A percentile compares a stretch with the other conserved stretches of the same genome.
Conservation (phyloP, 2,113 vertebrate genomes). For the Phyllostomus discolor region DNA sequence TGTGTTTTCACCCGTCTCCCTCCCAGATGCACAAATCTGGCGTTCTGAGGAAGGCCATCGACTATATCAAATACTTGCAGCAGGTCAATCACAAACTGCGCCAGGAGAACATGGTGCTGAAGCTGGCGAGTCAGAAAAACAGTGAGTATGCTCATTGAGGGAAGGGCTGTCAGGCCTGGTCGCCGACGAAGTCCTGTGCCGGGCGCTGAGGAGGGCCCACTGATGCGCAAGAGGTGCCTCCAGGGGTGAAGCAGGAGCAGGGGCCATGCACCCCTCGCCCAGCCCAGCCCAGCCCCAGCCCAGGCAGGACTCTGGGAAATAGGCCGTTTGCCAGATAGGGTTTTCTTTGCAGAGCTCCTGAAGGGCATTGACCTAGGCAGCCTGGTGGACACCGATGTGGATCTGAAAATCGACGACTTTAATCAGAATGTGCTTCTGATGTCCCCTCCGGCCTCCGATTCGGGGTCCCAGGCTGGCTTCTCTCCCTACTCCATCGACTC, state of each 20-base stretch:
- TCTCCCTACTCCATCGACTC: constrained; percentile 97
- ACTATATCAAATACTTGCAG: constrained; percentile 98
- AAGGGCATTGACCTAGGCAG: constrained; percentile 86
- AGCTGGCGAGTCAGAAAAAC: constrained; percentile 95
- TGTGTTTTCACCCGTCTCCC: not conserved
- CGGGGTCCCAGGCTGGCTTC: constrained; percentile 92
- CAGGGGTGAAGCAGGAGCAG: not conserved
- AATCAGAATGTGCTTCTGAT: constrained; percentile 91
- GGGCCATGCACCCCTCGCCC: not conserved
- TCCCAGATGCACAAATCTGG: constrained; percentile 95
- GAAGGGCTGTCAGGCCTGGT: not conserved
- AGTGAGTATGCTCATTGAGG: constrained; percentile 81
- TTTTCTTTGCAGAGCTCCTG: constrained; percentile 80
- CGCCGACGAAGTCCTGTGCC: not conserved
- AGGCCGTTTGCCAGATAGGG: fast-evolving
- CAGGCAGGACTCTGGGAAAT: not conserved
- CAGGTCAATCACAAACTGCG: constrained; percentile 96
- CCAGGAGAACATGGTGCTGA: constrained; percentile 96
- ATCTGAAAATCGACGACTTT: constrained; percentile 90
- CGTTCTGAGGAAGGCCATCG: constrained; percentile 95
- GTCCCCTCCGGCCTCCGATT: constrained; percentile 96
- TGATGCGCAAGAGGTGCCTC: not conserved
- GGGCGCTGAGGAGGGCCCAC: not conserved
- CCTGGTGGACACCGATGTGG: constrained; percentile 86
- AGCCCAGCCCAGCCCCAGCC: not conserved